Conservation (phyloP, 2,113 vertebrate genomes). For the Mus pahari region DNA sequence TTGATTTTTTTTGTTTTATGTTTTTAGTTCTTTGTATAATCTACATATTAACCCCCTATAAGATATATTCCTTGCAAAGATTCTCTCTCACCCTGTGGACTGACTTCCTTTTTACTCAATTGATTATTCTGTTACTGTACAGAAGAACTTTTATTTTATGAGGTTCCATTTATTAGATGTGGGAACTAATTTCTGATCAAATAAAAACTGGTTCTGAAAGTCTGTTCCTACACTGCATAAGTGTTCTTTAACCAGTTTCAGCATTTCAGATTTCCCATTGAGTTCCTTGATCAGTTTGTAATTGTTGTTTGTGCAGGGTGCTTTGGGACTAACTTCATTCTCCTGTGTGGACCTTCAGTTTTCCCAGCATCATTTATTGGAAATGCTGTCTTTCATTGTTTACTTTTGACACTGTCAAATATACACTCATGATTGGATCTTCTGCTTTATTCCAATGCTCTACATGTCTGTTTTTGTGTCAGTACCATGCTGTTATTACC, state of each 20-base stretch:
- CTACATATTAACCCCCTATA: not conserved
- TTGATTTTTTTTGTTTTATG: not conserved
- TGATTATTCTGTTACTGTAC: not conserved
- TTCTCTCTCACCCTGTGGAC: not conserved
- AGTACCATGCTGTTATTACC: not conserved
- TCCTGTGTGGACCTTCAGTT: not conserved
- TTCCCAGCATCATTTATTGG: not conserved
- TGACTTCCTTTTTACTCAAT: not conserved
- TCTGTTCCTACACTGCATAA: not conserved
- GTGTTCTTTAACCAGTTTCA: not conserved
- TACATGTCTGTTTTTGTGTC: not conserved
- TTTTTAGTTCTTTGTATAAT: not conserved
- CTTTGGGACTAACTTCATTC: not conserved
- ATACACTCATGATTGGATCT: not conserved
- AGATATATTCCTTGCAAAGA: not conserved
- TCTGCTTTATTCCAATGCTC: not conserved
- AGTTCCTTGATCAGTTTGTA: not conserved
- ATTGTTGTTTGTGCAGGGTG: not conserved
- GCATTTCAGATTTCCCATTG: not conserved
- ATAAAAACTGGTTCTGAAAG: not conserved
- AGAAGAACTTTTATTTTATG: not conserved
- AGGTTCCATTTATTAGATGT: not conserved
- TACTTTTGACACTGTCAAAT: not conserved
- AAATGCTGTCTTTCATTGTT: not conserved
- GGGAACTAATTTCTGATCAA: not conserved